These are phyloP conservation scores for Anguilla megastoma DNA, from an alignment of 2,797 vertebrate genomes.

Conservation along the genomic window DNA sequence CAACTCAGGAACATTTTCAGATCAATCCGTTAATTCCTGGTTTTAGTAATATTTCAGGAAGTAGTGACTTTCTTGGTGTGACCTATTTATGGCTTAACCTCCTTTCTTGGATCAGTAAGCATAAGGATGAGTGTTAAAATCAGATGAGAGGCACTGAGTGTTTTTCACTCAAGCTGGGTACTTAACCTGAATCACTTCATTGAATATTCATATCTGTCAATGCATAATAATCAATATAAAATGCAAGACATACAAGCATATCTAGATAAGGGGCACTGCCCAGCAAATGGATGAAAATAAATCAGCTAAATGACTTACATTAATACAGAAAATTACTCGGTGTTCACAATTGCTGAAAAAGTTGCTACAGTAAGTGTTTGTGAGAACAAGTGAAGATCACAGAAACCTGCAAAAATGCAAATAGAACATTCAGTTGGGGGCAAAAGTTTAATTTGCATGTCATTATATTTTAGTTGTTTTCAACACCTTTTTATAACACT, in stretches of 20 bases:
- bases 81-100: background rate
- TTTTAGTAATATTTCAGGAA: background rate
- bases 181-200: background rate
- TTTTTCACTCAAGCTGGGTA: background rate
- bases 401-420: background rate
- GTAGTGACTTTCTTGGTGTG: background rate
- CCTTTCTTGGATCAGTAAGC: background rate
- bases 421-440: background rate
- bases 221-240: background rate
- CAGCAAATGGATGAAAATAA: background rate
- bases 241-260: background rate
- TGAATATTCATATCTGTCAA: slow-evolving; percentile 6
- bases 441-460: background rate
- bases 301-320: background rate
- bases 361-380: background rate
- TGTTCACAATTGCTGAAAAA: background rate
- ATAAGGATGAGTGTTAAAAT: background rate
- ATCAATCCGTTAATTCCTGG: background rate
- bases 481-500: background rate
- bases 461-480: background rate
- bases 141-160: background rate
- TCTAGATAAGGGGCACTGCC: background rate
- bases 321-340: background rate
- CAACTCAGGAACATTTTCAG: background rate
- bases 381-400: background rate